Evolutionary conservation across 2,113 vertebrate species (phyloP), one percentile per base, ranked within the genome.

Genomic region (Spea bombifrons): DNA sequence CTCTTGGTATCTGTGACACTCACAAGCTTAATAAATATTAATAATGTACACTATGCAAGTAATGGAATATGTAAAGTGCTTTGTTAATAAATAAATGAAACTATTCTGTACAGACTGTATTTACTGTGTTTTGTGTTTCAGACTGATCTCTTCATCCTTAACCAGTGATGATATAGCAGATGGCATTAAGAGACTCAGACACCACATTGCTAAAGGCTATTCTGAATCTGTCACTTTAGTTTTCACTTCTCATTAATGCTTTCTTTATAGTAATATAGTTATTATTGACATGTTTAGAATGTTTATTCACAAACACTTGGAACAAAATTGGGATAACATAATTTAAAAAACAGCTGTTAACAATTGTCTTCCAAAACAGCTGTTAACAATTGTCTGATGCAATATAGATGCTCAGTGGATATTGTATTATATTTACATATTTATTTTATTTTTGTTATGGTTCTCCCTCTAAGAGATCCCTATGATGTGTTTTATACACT

Each of bases 261-360:
- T 75, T 75, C 66, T 75, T 16, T 75, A 52, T 30, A 30, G 30
- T 1, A 75, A 75, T 75, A 45, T 75, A 75, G 63, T 75, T 30
- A 53, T 75, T 75, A 75, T 75, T 75, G 61, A 66, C 66, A 66
- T 75, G 63, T 66, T 50, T 52, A 53, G 66, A 30, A 49, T 75
- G 73, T 75, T 13, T 75, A 75, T 66, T 63, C 65, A 75, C 52
- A 48, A 61, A 75, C 73, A 66, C 64, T 75, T 66, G 49, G 73
- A 50, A n/a, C 52, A 66, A 53, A 64, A 10, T 59, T 3, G 55
- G 9, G 4, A 30, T 30, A 30, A 30, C 15, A 59, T 59, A 59
- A 59, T 59, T 13, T 3, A 13, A 13, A 75, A 53, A 45, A 63
- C 63, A 75, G 73, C 73, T 75, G 73, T 8, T 75, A 44, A 44